Conservation (phyloP, 2,888 invertebrate genomes). For the Cheilosia variabilis region DNA sequence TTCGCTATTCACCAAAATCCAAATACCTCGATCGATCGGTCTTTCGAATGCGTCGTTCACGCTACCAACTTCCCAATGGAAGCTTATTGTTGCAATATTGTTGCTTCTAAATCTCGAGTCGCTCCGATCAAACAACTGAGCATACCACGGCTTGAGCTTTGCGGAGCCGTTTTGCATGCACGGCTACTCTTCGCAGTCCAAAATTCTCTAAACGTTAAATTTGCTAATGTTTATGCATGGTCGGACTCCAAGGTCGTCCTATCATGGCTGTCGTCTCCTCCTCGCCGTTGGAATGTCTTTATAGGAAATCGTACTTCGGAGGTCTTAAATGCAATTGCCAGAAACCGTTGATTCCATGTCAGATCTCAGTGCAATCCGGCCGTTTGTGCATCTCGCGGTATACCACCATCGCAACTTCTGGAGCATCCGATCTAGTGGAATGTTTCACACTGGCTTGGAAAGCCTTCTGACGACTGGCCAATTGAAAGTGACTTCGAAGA, state of each 20-base stretch:
- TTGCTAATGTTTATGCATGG: no score
- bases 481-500: no score
- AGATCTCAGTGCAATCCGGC: slow-evolving; percentile 60
- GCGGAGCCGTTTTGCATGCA: neutral
- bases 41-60: neutral
- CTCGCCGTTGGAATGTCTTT: neutral
- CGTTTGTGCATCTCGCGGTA: slow-evolving; percentile 4
- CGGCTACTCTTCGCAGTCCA: neutral
- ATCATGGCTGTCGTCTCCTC: neutral
- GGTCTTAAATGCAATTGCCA: no score
- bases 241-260: no score
- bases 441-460: no score
- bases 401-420: no score
- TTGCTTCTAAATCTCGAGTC: neutral
- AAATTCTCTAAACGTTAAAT: no score
- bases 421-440: no score
- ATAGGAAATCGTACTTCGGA: slow-evolving; percentile 60
- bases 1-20: neutral
- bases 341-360: no score
- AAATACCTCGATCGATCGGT: slow-evolving; percentile 19
- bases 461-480: no score
- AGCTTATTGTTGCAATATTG: neutral
- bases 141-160: neutral
- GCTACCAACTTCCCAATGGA: neutral
- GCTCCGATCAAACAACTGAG: neutral